These are phyloP conservation scores for Lytechinus variegatus DNA, from an alignment of 35 echinoderm and acorn worm species.

Conservation along the genomic window DNA sequence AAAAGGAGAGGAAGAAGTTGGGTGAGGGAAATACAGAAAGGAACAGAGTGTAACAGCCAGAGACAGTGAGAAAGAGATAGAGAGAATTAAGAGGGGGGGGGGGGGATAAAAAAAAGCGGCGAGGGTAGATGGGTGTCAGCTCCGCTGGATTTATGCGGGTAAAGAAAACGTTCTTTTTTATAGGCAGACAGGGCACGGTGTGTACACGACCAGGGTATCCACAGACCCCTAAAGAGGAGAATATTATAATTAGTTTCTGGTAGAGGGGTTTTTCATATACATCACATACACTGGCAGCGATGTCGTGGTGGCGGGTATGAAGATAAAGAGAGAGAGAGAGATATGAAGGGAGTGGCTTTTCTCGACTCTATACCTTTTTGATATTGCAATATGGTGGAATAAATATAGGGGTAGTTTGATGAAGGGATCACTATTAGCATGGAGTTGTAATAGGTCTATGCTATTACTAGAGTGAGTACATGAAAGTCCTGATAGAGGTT, in stretches of 20 bases:
- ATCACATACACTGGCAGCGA: slow-evolving; percentile 26
- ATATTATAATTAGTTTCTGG: slow-evolving; percentile 56
- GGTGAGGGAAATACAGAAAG: neutral
- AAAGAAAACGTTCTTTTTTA: slow-evolving; percentile 38
- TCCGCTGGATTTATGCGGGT: slow-evolving; percentile 35
- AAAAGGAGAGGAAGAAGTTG: too few relatives aligned
- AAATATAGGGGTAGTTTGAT: neutral
- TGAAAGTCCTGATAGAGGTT: neutral
- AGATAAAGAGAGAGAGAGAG: neutral
- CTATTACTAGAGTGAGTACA: neutral
- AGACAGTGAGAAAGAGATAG: neutral
- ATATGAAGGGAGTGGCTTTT: neutral
- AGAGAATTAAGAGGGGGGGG: neutral
- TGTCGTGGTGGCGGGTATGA: neutral
- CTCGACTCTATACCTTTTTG: neutral
- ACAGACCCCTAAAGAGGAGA: slow-evolving; percentile 54
- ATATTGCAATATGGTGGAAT: slow-evolving; percentile 12
- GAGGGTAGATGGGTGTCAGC: slow-evolving; percentile 20
- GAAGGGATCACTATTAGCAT: neutral
- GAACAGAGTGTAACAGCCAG: neutral
- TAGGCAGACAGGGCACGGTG: slow-evolving; percentile 15
- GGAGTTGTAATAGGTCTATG: too few relatives aligned
- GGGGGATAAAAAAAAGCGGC: neutral
- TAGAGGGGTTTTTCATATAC: slow-evolving; percentile 37
- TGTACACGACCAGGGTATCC: slow-evolving; percentile 36